Evolutionary conservation across 2,797 vertebrate species (phyloP).

Genomic region (Ficedula albicollis): DNA sequence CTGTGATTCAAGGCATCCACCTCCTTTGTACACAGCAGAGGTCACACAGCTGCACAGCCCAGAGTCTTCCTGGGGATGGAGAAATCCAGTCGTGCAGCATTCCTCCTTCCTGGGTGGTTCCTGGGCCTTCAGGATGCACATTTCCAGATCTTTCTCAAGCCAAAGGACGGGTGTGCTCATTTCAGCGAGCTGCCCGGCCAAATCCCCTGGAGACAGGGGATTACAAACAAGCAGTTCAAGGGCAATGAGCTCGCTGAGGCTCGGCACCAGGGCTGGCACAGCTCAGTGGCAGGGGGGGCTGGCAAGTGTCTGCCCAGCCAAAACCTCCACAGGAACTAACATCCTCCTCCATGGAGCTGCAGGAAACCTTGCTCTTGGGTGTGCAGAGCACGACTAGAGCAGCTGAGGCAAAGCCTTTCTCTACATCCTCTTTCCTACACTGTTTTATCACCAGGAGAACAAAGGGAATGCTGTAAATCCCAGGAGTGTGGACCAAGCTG

Average conservation of each 20-base stretch:
- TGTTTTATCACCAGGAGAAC: neutral
- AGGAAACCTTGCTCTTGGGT: neutral
- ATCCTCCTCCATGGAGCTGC: neutral
- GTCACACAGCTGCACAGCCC: neutral
- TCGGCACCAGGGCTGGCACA: neutral
- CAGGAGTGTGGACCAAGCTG: neutral
- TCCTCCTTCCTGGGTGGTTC: neutral
- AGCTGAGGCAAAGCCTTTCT: neutral
- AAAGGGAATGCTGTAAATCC: neutral
- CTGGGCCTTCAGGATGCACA: conserved; percentile 5
- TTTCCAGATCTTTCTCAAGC: neutral
- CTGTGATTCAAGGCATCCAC: neutral
- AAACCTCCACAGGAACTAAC: neutral
- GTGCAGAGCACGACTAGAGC: rapidly evolving
- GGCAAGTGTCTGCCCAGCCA: neutral
- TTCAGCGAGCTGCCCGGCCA: neutral
- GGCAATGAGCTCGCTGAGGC: rapidly evolving
- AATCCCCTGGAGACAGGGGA: neutral
- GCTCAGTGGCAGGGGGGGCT: neutral
- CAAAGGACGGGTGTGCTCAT: neutral
- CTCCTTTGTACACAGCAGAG: conserved; percentile 5
- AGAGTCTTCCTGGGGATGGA: neutral
- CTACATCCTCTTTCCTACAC: neutral
- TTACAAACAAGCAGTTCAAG: neutral
- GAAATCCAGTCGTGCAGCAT: neutral